Evolutionary conservation across 2,888 invertebrate genomes (phyloP).

Genomic region (Xanthorhoe spadicearia): DNA sequence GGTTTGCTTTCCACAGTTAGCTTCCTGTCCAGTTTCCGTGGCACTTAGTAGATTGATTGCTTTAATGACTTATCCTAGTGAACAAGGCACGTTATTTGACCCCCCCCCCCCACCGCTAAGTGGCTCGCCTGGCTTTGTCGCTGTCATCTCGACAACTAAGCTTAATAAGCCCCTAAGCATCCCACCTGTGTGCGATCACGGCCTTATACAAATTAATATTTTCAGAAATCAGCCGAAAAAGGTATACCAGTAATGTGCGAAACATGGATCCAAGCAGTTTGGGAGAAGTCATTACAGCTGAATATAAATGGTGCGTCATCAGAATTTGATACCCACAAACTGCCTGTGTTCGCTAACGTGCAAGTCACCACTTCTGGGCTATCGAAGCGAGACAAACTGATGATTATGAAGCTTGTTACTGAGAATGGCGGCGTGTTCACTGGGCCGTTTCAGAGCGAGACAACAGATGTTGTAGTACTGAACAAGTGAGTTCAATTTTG

Average conservation of each 20-base stretch:
- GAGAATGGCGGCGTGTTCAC: constrained; percentile 89
- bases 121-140: too few species aligned
- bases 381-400: constrained; percentile 84
- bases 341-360: constrained; percentile 91
- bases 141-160: too few species aligned
- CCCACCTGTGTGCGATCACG: background rate
- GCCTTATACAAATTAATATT: background rate
- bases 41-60: too few species aligned
- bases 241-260: constrained; percentile 90
- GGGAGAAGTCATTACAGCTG: constrained; percentile 87
- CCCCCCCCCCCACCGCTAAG: too few species aligned
- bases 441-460: constrained; percentile 79
- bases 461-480: constrained; percentile 84
- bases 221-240: constrained; percentile 87
- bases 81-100: too few species aligned
- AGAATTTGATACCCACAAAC: constrained; percentile 84
- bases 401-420: constrained; percentile 87
- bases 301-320: constrained; percentile 86
- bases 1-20: too few species aligned
- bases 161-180: too few species aligned
- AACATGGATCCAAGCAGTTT: constrained; percentile 92
- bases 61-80: too few species aligned
- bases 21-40: too few species aligned
- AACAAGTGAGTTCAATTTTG: constrained; percentile 84
- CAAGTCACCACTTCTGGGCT: constrained; percentile 92